phyloP scores from a whole-genome alignment of 2,113 vertebrate species.

The Eurystomus gularis region DNA sequence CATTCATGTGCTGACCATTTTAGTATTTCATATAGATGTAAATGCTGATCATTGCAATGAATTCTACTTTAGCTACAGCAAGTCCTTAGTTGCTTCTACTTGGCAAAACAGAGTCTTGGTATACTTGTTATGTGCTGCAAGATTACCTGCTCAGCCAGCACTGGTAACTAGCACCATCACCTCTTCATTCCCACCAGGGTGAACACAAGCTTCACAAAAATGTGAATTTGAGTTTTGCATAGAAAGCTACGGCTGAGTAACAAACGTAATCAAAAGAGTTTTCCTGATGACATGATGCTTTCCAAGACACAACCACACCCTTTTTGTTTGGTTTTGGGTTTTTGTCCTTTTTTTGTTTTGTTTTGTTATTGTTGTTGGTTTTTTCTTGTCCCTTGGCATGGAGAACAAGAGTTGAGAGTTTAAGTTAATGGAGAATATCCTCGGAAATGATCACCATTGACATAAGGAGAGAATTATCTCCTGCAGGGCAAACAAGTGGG shows the following conservation, averaged over 20 bases:
- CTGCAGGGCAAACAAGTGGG: neutral
- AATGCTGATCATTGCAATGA: neutral
- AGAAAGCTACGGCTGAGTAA: neutral
- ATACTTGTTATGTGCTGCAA: neutral
- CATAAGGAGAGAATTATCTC: neutral
- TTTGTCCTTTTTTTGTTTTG: too few species aligned
- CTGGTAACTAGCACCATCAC: neutral
- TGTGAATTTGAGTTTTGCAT: neutral
- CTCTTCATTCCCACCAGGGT: neutral
- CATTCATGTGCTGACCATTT: neutral
- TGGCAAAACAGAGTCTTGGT: neutral
- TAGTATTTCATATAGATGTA: neutral
- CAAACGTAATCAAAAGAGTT: neutral
- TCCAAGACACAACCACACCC: neutral
- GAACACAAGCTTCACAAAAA: neutral
- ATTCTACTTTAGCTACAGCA: neutral
- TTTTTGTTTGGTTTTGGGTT: too few species aligned
- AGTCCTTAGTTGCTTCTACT: neutral
- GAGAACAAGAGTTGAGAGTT: neutral
- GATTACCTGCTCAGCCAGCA: neutral
- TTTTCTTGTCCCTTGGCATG: neutral
- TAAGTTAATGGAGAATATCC: slow-evolving; percentile 27
- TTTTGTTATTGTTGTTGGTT: too few species aligned
- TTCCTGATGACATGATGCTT: neutral
- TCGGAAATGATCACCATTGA: neutral